Conservation (phyloP, 2,888 invertebrate species). For the Eupelmus urozonus region DNA sequence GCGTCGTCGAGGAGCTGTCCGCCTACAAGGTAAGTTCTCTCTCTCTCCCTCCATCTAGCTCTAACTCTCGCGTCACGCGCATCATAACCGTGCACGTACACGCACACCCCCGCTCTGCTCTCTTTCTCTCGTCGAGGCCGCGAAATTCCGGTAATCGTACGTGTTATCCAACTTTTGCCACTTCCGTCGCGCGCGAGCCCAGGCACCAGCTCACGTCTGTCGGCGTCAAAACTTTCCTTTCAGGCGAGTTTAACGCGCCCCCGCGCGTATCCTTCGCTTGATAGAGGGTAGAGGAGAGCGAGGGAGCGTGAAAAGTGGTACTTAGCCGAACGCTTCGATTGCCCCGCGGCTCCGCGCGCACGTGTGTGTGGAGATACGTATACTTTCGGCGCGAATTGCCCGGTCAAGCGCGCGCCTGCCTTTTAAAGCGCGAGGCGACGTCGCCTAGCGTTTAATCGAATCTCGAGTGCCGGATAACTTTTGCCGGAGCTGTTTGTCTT, state of each 20-base stretch:
- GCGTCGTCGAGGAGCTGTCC: slow-evolving; percentile 90
- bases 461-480: slow-evolving; percentile 1
- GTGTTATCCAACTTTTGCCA: slow-evolving; percentile 29
- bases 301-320: slow-evolving; percentile 26
- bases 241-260: neutral
- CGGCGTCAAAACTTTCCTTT: slow-evolving; percentile 50
- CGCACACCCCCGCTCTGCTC: no score
- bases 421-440: neutral
- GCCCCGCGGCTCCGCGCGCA: no score
- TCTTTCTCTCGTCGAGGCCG: neutral
- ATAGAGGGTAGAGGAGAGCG: no score
- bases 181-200: neutral
- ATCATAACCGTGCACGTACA: neutral
- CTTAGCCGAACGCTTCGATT: slow-evolving; percentile 35
- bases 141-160: slow-evolving; percentile 38
- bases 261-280: neutral
- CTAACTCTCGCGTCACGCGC: neutral
- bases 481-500: slow-evolving; percentile 18
- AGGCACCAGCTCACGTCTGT: no score
- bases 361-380: no score
- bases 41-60: neutral
- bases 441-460: neutral
- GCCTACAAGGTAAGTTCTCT: slow-evolving; percentile 86
- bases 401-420: slow-evolving; percentile 23
- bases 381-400: no score